Percentiles rank a stretch among this genome's conserved stretches.
These are phyloP conservation scores for Apantesis nais DNA, from an alignment of 2,888 invertebrate species.

Conservation along the genomic window DNA sequence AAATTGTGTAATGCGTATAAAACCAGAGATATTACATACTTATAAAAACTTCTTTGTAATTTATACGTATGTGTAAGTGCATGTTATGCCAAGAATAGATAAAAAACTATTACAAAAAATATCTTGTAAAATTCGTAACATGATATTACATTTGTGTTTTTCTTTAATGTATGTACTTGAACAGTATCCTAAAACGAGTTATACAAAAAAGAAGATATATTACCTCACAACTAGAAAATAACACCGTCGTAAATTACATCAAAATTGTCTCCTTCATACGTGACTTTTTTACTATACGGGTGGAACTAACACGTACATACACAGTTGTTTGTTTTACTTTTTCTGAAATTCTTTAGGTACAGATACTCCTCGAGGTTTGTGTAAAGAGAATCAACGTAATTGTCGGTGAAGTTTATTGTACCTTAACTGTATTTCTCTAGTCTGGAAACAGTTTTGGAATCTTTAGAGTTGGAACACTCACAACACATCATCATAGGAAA, in stretches of 20 bases:
- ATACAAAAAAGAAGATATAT: slow-evolving; percentile 23
- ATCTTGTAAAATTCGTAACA: not conserved
- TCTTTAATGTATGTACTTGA: slow-evolving; percentile 22
- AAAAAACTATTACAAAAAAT: not conserved
- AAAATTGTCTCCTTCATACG: slow-evolving; percentile 21
- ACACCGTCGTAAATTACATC: slow-evolving; percentile 38
- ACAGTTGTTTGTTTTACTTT: not conserved
- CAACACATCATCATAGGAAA: no score
- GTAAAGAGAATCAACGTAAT: no score
- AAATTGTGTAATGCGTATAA: not conserved
- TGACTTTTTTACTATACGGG: slow-evolving; percentile 21
- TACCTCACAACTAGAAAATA: slow-evolving; percentile 31
- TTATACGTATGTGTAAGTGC: not conserved
- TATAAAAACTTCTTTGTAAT: no score
- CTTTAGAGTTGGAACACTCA: no score
- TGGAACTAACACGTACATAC: slow-evolving; percentile 13
- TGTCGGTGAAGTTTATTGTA: no score
- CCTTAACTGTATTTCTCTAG: no score
- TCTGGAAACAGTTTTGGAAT: no score
- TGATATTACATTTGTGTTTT: not conserved
- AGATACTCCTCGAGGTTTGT: not conserved
- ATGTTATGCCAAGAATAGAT: not conserved
- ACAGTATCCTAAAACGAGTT: slow-evolving; percentile 20
- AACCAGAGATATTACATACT: not conserved
- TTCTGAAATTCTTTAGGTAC: not conserved